These are phyloP conservation scores for Muscicapa adusta DNA, from an alignment of 2,113 vertebrate species.

Conservation along the genomic window DNA sequence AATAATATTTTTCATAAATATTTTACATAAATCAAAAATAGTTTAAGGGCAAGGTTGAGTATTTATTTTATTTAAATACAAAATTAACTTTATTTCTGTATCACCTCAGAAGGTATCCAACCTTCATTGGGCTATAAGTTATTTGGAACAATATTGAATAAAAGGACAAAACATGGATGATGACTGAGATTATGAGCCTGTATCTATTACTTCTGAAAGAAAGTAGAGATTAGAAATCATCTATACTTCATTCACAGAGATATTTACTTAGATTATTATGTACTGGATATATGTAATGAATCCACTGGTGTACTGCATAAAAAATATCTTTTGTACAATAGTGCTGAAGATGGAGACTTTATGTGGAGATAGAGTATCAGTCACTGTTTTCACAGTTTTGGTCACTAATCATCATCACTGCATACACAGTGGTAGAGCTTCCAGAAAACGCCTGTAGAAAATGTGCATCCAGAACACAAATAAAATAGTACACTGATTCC, in stretches of 20 bases:
- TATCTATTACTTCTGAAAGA: background rate
- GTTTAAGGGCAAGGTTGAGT: accelerated
- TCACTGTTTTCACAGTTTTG: background rate
- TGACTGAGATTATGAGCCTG: background rate
- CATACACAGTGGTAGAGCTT: background rate
- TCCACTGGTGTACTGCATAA: background rate
- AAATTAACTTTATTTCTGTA: background rate
- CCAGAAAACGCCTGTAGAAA: background rate
- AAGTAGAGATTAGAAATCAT: background rate
- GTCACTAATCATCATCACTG: background rate
- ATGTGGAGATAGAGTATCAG: background rate
- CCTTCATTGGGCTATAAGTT: background rate
- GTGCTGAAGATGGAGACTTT: background rate
- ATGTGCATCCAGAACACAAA: background rate
- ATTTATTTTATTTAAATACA: background rate
- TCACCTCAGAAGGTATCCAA: background rate
- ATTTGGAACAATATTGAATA: background rate
- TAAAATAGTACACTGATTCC: background rate
- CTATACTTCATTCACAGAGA: background rate
- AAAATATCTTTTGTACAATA: background rate
- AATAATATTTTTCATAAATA: background rate
- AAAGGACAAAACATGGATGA: background rate
- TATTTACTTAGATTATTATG: background rate
- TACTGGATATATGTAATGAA: background rate
- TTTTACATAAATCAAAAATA: background rate